Evolutionary conservation across 2,888 invertebrate genomes (phyloP).

Genomic region (Perizoma affinitatum): DNA sequence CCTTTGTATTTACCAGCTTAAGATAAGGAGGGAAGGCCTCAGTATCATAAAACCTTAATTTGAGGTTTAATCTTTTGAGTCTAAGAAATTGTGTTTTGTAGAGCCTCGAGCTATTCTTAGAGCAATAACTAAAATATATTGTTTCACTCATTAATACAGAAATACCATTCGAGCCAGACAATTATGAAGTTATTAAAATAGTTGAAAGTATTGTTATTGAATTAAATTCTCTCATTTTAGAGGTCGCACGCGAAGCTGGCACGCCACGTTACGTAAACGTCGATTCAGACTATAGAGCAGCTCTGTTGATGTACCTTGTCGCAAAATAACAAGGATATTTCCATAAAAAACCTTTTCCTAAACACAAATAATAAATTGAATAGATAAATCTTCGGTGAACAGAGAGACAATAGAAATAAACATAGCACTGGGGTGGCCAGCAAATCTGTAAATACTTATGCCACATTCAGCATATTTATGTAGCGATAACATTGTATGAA

Average conservation of each 20-base stretch:
- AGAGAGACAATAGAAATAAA: conserved; percentile 30
- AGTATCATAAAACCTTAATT: conserved; percentile 2
- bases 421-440: conserved; percentile 17
- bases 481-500: conserved; percentile 15
- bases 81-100: conserved; percentile 5
- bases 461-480: conserved; percentile 1
- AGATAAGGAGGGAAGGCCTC: conserved; percentile 11
- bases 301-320: conserved; percentile 27
- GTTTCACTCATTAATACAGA: conserved; percentile 8
- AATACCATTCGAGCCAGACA: conserved; percentile 27
- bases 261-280: conserved; percentile 46
- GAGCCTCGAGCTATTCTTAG: neutral
- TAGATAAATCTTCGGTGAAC: conserved; percentile 32
- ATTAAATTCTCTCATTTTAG: conserved; percentile 29
- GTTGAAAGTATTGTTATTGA: conserved; percentile 38
- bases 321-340: conserved; percentile 35
- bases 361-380: conserved; percentile 35
- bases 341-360: conserved; percentile 33
- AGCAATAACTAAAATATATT: conserved; percentile 1
- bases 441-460: conserved; percentile 22
- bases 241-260: conserved; percentile 43
- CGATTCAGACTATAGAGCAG: conserved; percentile 19
- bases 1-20: conserved; percentile 6
- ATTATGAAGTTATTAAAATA: conserved; percentile 45
- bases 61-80: conserved; percentile 1